These are phyloP conservation scores for Lucilia sericata DNA, from an alignment of 1,140 invertebrate species.

Conservation along the genomic window DNA sequence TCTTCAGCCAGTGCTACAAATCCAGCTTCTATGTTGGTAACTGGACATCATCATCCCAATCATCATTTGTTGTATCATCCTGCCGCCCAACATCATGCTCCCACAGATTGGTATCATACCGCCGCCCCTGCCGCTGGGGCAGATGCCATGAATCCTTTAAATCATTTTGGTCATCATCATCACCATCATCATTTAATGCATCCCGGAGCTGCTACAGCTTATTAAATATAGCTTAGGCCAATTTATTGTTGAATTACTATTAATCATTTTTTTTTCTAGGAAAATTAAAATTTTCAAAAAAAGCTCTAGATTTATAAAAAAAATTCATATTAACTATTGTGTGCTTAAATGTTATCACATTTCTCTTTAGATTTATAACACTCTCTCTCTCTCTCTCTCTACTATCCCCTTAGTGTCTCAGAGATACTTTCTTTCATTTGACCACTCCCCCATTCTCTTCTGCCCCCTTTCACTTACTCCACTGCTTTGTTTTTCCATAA, in stretches of 20 bases:
- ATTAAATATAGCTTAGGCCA: conserved; percentile 65
- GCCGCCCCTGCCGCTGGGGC: conserved; percentile 71
- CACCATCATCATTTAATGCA: conserved; percentile 70
- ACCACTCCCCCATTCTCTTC: too few relatives aligned
- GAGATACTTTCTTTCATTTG: background rate
- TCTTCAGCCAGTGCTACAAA: conserved; percentile 53
- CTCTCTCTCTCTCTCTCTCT: too few relatives aligned
- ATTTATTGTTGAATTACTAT: conserved; percentile 29
- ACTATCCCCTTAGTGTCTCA: too few relatives aligned
- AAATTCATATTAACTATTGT: background rate
- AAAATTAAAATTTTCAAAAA: background rate
- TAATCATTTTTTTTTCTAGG: background rate
- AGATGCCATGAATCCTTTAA: conserved; percentile 75
- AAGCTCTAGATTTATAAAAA: background rate
- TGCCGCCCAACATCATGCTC: conserved; percentile 65
- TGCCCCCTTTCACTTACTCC: background rate
- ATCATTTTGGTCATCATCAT: conserved; percentile 70
- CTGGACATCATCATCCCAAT: conserved; percentile 59
- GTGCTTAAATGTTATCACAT: background rate
- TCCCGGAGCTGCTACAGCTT: conserved; percentile 70
- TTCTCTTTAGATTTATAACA: background rate
- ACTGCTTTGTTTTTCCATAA: background rate
- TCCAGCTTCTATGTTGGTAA: conserved; percentile 58
- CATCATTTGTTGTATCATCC: conserved; percentile 67
- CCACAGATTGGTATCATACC: conserved; percentile 65